A percentile compares a stretch with the other conserved stretches of the same genome.
phyloP scores from a whole-genome alignment of 2,797 vertebrate genomes.

The Bryconaethiops microstoma region DNA sequence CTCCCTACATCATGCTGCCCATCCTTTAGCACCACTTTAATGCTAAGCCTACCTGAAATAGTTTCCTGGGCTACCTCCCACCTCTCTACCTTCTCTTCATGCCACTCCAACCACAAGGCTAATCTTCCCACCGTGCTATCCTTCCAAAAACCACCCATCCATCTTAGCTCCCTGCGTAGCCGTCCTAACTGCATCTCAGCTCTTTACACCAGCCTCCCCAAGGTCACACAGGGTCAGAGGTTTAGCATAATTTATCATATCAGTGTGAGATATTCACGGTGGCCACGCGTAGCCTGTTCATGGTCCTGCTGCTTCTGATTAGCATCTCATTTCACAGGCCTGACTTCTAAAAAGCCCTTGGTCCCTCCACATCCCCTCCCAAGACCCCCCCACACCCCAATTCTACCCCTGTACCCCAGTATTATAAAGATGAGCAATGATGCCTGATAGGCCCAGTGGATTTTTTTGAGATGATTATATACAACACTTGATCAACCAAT shows the following conservation, averaged over 20 bases:
- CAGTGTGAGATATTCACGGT: constrained; percentile 83
- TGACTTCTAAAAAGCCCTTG: constrained; percentile 44
- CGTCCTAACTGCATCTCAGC: constrained; percentile 23
- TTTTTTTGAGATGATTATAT: background rate
- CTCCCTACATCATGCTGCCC: background rate
- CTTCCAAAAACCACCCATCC: constrained; percentile 45
- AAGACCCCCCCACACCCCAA: background rate
- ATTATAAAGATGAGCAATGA: constrained; percentile 37
- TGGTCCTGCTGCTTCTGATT: constrained; percentile 83
- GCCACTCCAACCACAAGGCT: constrained; percentile 16
- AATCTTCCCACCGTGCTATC: constrained; percentile 28
- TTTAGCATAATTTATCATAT: constrained; percentile 87
- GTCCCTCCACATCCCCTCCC: constrained; percentile 6
- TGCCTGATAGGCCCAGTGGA: constrained; percentile 25
- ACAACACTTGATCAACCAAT: no score
- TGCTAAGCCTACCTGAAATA: constrained; percentile 39
- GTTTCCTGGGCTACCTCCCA: constrained; percentile 6
- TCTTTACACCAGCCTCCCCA: constrained; percentile 43
- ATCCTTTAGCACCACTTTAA: constrained; percentile 10
- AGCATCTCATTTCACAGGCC: constrained; percentile 80
- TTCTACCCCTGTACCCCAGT: constrained; percentile 25
- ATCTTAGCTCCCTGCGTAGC: constrained; percentile 32
- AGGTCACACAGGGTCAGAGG: constrained; percentile 79
- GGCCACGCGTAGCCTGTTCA: constrained; percentile 81
- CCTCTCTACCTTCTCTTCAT: constrained; percentile 6